Base-by-base conservation (phyloP, 30 jellyfish, hydroid and myxozoan genomes). In the Chrysaora quinquecirrha region DNA sequence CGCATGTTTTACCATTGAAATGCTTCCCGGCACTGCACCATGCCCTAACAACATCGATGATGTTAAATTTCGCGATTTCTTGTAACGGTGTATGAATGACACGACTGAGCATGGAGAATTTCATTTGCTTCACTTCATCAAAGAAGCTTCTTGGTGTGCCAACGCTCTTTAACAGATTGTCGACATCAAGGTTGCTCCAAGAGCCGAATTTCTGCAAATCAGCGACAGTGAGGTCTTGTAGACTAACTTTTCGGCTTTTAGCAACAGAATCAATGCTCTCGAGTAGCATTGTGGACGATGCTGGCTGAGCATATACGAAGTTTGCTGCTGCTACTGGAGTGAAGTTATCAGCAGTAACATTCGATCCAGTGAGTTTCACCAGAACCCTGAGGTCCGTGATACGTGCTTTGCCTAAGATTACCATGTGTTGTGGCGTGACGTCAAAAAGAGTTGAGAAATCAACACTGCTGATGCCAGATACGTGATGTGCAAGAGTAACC, bases 21-120 rank as follows among this genome's bases (percentile, higher is more conserved):
- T 56, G 78, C 31, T 66, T 66, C 19, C 78, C 78, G 30, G 33
- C 21, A 23, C 60, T 27, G 34, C 78, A 66, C 1, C 28, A 12
- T 10, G 38, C 23, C 38, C 63, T 31, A 30, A 4, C 31, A 38
- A 66, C 21, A 23, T 66, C 30, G 23, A 66, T 66, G 1, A 66
- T 34, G 21, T 25, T 66, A 29, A 32, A 66, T 29, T 11, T 66
- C 27, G 23, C 58, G 21, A 66, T 66, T 23, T 10, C 56, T 18
- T 7, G 29, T 29, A 66, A 14, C 10, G 78, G 38, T 18, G 78
- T 23, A 25, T 66, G 33, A 11, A 66, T 32, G 22, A 34, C 56
- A 3, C 20, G 56, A 14, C 64, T 66, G 31, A 66, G 38, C 48
- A 48, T 12, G 16, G 78, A 66, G n/a, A 66, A 19, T 4, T 25